phyloP scores from a whole-genome alignment of 2,888 invertebrate genomes.

The Polyommatus icarus region DNA sequence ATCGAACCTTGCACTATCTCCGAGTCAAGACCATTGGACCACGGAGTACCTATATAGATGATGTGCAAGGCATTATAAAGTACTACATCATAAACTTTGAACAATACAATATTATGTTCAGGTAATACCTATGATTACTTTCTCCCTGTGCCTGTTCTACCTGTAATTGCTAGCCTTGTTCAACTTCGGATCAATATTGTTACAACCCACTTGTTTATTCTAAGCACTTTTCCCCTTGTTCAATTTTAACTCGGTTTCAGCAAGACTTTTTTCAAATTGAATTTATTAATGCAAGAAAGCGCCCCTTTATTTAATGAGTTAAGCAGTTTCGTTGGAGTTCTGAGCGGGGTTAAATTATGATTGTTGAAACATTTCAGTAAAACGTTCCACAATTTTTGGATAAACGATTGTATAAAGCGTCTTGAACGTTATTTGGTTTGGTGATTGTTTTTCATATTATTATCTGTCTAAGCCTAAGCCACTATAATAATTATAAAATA shows the following conservation, averaged over 20 bases:
- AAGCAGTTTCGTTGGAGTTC: not conserved
- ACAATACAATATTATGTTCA: not conserved
- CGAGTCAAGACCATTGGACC: too few relatives aligned
- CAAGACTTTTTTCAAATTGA: conserved; percentile 15
- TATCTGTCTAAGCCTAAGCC: too few relatives aligned
- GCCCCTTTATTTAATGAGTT: conserved; percentile 9
- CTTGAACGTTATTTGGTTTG: not conserved
- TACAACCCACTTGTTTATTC: conserved; percentile 12
- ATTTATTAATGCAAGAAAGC: conserved; percentile 17
- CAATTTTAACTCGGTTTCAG: conserved; percentile 1
- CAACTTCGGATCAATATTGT: not conserved
- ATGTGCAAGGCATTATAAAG: not conserved
- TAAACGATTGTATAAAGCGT: not conserved
- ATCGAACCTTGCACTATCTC: too few relatives aligned
- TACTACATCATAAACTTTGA: not conserved
- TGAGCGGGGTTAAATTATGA: not conserved
- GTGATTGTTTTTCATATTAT: not conserved
- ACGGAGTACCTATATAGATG: too few relatives aligned
- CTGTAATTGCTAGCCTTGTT: not conserved
- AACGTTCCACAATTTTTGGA: not conserved
- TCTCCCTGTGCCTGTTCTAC: not conserved
- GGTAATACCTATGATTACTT: not conserved
- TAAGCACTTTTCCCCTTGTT: not conserved
- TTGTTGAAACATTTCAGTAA: not conserved
- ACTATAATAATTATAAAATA: too few relatives aligned